Percentiles rank a stretch among this genome's conserved stretches.
phyloP scores from a whole-genome alignment of 2,113 vertebrate species.

The Nannobrachium achirus region DNA sequence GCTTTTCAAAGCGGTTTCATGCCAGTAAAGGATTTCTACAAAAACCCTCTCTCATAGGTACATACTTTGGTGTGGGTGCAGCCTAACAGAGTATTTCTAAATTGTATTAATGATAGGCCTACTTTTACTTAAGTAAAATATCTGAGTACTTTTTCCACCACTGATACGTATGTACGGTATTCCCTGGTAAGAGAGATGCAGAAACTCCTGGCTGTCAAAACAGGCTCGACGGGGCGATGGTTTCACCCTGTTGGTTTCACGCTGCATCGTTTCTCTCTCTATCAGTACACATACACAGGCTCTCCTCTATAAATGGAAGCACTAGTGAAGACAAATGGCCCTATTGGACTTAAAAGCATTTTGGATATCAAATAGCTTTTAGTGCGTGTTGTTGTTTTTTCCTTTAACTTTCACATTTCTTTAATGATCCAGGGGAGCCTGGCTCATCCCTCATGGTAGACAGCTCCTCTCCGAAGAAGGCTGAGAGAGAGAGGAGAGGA shows the following conservation, averaged over 20 bases:
- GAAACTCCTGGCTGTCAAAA: constrained; percentile 65
- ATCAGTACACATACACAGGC: neutral
- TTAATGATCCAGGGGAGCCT: constrained; percentile 41
- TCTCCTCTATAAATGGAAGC: constrained; percentile 7
- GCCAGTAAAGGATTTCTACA: too few species aligned
- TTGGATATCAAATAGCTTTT: neutral
- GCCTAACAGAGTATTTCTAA: too few species aligned
- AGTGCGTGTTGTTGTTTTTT: constrained; percentile 10
- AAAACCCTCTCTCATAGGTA: too few species aligned
- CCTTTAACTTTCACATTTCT: constrained; percentile 4
- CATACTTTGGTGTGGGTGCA: too few species aligned
- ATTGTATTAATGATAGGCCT: constrained; percentile 44
- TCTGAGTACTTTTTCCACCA: too few species aligned
- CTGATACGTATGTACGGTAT: constrained; percentile 26
- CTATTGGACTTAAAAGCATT: neutral
- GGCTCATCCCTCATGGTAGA: constrained; percentile 43
- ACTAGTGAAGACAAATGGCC: constrained; percentile 7
- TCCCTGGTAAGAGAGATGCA: constrained; percentile 38
- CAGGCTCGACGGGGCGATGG: constrained; percentile 66
- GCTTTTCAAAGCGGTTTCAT: too few species aligned
- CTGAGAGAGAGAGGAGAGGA: constrained; percentile 40
- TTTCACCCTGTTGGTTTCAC: constrained; percentile 57
- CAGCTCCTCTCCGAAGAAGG: constrained; percentile 43
- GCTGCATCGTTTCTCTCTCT: constrained; percentile 25
- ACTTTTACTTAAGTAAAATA: too few species aligned